Conservation (phyloP, 2,888 invertebrate species). For the Myopa tessellatipennis region DNA sequence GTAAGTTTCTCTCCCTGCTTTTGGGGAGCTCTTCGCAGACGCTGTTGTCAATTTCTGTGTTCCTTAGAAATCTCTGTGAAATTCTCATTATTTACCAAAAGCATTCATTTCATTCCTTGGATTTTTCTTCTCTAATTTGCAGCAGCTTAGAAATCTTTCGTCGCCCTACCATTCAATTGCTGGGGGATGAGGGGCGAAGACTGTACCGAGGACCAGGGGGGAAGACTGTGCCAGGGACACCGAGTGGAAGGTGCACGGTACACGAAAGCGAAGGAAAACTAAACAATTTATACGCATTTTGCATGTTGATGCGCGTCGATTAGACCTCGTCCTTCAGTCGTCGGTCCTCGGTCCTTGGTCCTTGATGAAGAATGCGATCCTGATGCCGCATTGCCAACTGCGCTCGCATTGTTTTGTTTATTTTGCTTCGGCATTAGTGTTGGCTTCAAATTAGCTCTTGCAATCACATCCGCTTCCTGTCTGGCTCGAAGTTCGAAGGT, state of each 20-base stretch:
- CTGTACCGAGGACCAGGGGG: too few species aligned
- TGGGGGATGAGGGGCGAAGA: too few species aligned
- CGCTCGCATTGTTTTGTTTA: constrained; percentile 13
- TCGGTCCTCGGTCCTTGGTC: too few species aligned
- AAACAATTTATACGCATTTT: constrained; percentile 14
- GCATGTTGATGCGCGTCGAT: neutral
- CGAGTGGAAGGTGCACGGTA: too few species aligned
- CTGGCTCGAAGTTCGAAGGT: neutral
- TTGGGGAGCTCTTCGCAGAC: too few species aligned
- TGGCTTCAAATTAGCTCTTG: constrained; percentile 26
- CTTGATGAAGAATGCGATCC: neutral
- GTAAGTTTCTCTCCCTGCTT: too few species aligned
- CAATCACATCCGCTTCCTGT: constrained; percentile 16
- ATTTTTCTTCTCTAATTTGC: neutral
- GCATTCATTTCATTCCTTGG: neutral
- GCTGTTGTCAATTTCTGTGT: neutral
- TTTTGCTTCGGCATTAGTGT: constrained; percentile 1
- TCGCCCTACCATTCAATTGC: too few species aligned
- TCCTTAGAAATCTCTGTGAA: neutral
- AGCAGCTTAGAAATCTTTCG: neutral
- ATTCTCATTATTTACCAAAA: neutral
- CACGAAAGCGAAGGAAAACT: neutral
- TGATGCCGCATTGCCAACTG: neutral
- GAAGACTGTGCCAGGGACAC: too few species aligned
- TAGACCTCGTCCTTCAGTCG: neutral